phyloP scores from a whole-genome alignment of 2,113 vertebrate species.

The Oncorhynchus tshawytscha region DNA sequence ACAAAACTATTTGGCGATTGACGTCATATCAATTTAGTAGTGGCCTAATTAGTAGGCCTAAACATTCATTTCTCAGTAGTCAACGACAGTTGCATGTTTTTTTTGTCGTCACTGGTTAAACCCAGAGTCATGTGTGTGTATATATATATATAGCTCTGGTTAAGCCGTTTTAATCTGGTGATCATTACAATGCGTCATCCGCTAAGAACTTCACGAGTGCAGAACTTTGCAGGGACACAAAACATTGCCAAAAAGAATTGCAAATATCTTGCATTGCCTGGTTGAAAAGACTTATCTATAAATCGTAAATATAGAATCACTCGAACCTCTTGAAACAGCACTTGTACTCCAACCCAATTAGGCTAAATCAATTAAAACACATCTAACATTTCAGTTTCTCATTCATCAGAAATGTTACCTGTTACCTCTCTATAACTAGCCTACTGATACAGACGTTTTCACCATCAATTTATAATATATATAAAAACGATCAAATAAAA shows the following conservation, averaged over 20 bases:
- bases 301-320: too few species aligned
- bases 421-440: neutral
- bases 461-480: too few species aligned
- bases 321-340: neutral
- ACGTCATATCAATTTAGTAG: neutral
- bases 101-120: constrained; percentile 10
- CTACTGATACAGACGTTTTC: neutral
- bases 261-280: neutral
- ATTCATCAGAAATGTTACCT: neutral
- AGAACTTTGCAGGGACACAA: neutral
- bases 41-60: neutral
- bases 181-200: constrained; percentile 12
- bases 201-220: constrained; percentile 25
- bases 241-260: neutral
- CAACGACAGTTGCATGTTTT: neutral
- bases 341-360: neutral
- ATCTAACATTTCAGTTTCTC: neutral
- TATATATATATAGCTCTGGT: neutral
- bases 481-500: too few species aligned
- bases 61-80: neutral
- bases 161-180: constrained; percentile 12
- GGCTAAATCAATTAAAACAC: neutral
- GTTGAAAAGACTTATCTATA: too few species aligned
- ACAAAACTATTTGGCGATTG: neutral
- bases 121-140: neutral